Percentiles rank a stretch among this genome's conserved stretches.
Evolutionary conservation across 2,113 vertebrate genomes (phyloP).

Genomic region (Phalacrocorax carbo): DNA sequence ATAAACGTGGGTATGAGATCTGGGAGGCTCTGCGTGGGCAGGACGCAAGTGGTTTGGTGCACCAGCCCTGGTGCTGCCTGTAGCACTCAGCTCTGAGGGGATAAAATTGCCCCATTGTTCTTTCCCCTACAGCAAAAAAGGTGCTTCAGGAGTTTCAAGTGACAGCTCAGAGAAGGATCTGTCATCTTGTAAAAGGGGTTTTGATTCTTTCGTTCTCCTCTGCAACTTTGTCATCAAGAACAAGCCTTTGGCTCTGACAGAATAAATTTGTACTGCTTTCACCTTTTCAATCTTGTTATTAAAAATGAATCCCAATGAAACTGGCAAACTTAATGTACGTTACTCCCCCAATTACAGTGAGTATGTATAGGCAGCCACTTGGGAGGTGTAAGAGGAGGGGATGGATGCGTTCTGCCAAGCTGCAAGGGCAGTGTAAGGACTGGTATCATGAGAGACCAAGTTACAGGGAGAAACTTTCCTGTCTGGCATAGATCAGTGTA

Average conservation of each 20-base stretch:
- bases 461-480: background rate
- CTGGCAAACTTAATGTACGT: background rate
- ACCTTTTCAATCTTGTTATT: constrained; percentile 18
- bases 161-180: background rate
- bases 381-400: background rate
- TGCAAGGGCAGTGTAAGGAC: constrained; percentile 25
- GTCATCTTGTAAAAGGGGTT: background rate
- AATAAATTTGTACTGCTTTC: constrained; percentile 7
- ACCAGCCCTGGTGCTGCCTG: background rate
- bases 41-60: background rate
- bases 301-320: constrained; percentile 9
- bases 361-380: background rate
- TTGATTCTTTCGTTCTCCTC: background rate
- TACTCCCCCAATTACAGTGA: background rate
- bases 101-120: background rate
- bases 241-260: background rate
- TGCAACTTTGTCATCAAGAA: background rate
- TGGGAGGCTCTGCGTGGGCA: background rate
- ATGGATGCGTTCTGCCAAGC: background rate
- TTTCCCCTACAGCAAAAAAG: background rate
- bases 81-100: background rate
- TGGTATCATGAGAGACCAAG: background rate
- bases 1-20: background rate
- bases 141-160: background rate
- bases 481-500: background rate